phyloP scores from a whole-genome alignment of 2,113 vertebrate genomes.

The Syngnathus typhle region DNA sequence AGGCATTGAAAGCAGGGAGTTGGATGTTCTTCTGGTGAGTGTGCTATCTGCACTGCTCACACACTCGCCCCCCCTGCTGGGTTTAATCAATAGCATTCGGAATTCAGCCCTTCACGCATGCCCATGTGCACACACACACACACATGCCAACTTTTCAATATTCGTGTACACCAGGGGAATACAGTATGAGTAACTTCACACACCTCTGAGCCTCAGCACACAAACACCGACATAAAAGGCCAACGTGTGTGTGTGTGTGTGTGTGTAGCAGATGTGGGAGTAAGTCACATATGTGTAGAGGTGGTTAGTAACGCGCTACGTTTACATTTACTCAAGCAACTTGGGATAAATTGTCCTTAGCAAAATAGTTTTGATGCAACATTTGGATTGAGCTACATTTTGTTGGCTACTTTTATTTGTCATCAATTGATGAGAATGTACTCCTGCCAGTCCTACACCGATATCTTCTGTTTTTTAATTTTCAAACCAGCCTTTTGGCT shows the following conservation, averaged over 20 bases:
- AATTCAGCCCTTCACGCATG: conserved; percentile 52
- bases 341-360: too few relatives aligned
- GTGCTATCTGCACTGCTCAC: conserved; percentile 69
- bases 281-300: too few relatives aligned
- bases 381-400: too few relatives aligned
- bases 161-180: conserved; percentile 56
- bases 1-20: conserved; percentile 58
- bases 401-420: too few relatives aligned
- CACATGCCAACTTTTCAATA: conserved; percentile 38
- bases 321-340: too few relatives aligned
- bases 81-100: conserved; percentile 75
- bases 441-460: too few relatives aligned
- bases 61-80: conserved; percentile 67
- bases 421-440: too few relatives aligned
- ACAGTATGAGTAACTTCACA: conserved; percentile 49
- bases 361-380: too few relatives aligned
- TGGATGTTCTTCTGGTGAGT: conserved; percentile 56
- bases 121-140: conserved; percentile 10
- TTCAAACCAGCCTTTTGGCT: too few relatives aligned
- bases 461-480: too few relatives aligned
- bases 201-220: conserved; percentile 20
- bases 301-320: too few relatives aligned
- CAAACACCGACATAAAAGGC: conserved; percentile 17
- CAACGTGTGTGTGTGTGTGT: conserved; percentile 18
- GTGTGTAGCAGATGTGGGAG: background rate